Evolutionary conservation across 35 echinoderm and acorn worm genomes (phyloP).

Genomic region (Eucidaris tribuloides): DNA sequence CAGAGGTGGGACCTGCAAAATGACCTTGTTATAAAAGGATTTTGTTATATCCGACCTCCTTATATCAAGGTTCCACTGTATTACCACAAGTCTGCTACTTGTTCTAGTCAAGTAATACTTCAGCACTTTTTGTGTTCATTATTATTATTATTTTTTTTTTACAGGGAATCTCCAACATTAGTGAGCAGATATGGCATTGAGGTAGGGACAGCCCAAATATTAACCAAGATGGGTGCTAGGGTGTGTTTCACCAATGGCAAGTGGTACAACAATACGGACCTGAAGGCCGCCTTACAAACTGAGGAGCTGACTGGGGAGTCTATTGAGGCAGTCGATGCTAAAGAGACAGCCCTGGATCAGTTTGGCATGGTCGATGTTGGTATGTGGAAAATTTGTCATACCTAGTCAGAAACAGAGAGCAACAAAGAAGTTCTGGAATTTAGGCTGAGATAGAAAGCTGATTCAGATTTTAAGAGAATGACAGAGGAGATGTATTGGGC

Average conservation of each 20-base stretch:
- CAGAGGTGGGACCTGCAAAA: too few relatives aligned
- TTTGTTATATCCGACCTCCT: background rate
- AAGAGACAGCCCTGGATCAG: constrained; percentile 57
- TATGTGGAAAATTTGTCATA: constrained; percentile 21
- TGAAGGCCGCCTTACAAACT: background rate
- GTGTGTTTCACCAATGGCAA: constrained; percentile 76
- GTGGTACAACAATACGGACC: constrained; percentile 43
- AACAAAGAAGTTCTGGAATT: too few relatives aligned
- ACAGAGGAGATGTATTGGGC: too few relatives aligned
- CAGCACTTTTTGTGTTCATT: background rate
- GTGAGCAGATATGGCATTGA: constrained; percentile 12
- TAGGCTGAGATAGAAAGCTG: too few relatives aligned
- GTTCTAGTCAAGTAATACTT: background rate
- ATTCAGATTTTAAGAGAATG: too few relatives aligned
- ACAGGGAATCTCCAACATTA: background rate
- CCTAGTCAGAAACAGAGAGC: background rate
- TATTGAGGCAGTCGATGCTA: constrained; percentile 73
- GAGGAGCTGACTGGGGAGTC: constrained; percentile 23
- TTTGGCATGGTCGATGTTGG: constrained; percentile 60
- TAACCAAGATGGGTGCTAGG: constrained; percentile 45
- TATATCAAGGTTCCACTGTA: background rate
- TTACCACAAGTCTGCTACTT: background rate
- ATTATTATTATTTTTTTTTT: background rate
- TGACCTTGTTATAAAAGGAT: too few relatives aligned
- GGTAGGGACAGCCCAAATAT: constrained; percentile 32